phyloP scores from a whole-genome alignment of 2,888 invertebrate genomes.

The Calliopum simillimum region DNA sequence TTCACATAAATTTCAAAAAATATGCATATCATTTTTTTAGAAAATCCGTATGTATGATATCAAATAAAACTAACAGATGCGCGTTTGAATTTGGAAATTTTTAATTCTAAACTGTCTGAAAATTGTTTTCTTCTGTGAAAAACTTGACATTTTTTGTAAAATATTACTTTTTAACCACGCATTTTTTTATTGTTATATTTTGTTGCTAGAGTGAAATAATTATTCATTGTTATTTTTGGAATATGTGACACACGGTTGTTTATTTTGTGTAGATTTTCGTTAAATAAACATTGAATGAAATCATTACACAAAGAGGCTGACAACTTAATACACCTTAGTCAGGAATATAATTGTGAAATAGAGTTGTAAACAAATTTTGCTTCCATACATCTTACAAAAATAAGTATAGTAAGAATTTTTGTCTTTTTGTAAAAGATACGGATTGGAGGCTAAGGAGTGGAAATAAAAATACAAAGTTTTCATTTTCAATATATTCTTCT shows the following conservation, averaged over 20 bases:
- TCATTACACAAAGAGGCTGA: too few relatives aligned
- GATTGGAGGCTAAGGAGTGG: too few relatives aligned
- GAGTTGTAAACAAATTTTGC: too few relatives aligned
- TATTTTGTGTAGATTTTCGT: background rate
- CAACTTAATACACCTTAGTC: too few relatives aligned
- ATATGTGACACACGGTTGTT: background rate
- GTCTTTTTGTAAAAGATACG: too few relatives aligned
- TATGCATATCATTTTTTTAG: background rate
- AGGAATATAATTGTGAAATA: too few relatives aligned
- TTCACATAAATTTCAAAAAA: conserved; percentile 4
- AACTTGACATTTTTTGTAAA: background rate
- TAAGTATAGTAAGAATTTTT: too few relatives aligned
- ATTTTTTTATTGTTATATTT: background rate
- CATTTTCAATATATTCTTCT: too few relatives aligned
- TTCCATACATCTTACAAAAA: too few relatives aligned
- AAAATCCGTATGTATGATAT: background rate
- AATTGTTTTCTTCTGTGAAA: background rate
- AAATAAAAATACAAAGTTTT: too few relatives aligned
- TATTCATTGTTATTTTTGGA: conserved; percentile 14
- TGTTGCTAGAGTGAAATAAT: background rate
- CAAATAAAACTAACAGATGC: conserved; percentile 13
- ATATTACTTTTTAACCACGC: background rate
- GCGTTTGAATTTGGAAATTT: conserved; percentile 9
- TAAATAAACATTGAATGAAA: too few relatives aligned
- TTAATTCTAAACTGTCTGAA: background rate